Evolutionary conservation across 2,888 invertebrate species (phyloP).

Genomic region (Cataglyphis albicans): DNA sequence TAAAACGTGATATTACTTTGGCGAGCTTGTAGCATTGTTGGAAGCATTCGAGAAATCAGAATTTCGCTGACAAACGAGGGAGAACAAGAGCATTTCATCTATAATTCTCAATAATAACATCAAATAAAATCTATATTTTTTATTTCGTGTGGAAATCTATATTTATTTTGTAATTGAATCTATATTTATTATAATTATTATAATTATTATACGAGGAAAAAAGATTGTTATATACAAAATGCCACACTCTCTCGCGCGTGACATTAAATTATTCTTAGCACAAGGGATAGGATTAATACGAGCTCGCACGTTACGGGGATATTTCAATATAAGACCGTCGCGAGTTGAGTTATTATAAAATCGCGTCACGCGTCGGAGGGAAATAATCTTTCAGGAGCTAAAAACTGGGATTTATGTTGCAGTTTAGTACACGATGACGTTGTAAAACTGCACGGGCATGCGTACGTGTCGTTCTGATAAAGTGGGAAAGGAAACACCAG

Average conservation of each 20-base stretch:
- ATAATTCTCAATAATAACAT: neutral
- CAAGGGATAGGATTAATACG: neutral
- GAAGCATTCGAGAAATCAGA: neutral
- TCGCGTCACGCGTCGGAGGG: conserved; percentile 35
- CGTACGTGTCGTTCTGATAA: conserved; percentile 79
- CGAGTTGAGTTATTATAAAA: conserved; percentile 23
- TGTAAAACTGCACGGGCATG: conserved; percentile 76
- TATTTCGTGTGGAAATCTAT: too few relatives aligned
- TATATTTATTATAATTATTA: neutral
- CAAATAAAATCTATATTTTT: neutral
- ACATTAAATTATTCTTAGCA: neutral
- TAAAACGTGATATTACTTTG: neutral
- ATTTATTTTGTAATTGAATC: neutral
- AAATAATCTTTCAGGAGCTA: conserved; percentile 42
- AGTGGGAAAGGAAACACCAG: conserved; percentile 71
- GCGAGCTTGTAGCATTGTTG: neutral
- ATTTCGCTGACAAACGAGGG: neutral
- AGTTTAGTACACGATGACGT: conserved; percentile 71
- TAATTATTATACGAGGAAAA: neutral
- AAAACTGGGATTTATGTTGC: conserved; percentile 71
- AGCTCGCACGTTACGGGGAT: neutral
- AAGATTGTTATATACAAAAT: neutral
- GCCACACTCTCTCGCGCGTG: neutral
- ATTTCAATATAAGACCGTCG: conserved; percentile 19
- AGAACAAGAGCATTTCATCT: neutral